These are phyloP conservation scores for Heliconius erato DNA, from an alignment of 2,888 invertebrate genomes.

Conservation along the genomic window DNA sequence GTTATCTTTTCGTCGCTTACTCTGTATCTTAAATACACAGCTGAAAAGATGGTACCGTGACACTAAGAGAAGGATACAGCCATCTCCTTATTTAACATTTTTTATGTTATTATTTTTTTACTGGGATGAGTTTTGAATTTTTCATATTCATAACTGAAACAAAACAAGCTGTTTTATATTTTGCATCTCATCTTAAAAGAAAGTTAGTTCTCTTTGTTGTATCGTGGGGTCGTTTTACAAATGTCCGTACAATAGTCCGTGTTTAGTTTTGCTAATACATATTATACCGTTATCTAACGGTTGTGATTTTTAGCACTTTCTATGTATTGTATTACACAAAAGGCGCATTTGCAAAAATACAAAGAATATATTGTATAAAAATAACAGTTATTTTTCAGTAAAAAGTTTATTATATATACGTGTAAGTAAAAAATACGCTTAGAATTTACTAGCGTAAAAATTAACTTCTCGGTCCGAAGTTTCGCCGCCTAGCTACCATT, in stretches of 20 bases:
- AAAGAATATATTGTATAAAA: background rate
- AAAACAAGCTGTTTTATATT: conserved; percentile 56
- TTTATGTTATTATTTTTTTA: conserved; percentile 74
- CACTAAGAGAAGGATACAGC: conserved; percentile 70
- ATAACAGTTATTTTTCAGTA: conserved; percentile 17
- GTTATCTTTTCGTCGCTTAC: conserved; percentile 53
- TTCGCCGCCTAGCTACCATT: conserved; percentile 58
- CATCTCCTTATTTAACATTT: conserved; percentile 79
- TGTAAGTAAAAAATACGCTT: conserved; percentile 38
- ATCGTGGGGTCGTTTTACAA: conserved; percentile 42
- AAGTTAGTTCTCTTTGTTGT: conserved; percentile 34
- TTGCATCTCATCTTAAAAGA: conserved; percentile 43
- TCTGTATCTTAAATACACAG: conserved; percentile 69
- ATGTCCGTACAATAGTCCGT: conserved; percentile 24
- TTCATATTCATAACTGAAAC: conserved; percentile 62
- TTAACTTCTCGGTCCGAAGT: conserved; percentile 59
- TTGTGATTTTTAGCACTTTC: conserved; percentile 30
- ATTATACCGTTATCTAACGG: conserved; percentile 43
- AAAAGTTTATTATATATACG: conserved; percentile 18
- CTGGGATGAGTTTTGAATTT: conserved; percentile 70
- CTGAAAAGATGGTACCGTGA: conserved; percentile 74
- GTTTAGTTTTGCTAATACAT: conserved; percentile 36
- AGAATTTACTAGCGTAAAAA: conserved; percentile 50
- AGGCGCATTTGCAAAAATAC: conserved; percentile 31
- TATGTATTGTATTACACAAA: conserved; percentile 31